Evolutionary conservation across 1,140 invertebrate genomes (phyloP).

Genomic region (Drosophila setifemur): DNA sequence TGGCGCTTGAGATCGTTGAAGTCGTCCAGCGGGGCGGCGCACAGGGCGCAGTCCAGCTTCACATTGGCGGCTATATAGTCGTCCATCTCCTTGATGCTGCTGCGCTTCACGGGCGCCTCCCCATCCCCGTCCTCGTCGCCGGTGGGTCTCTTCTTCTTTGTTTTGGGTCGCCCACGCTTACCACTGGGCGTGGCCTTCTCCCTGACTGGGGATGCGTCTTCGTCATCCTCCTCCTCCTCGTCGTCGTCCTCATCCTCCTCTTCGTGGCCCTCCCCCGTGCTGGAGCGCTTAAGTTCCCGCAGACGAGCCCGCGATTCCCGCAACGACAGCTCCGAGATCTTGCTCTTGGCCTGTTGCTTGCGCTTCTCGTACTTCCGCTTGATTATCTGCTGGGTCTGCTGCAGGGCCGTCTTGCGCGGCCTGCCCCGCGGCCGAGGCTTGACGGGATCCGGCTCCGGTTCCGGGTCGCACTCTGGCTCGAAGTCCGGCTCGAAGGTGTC

Average conservation of each 20-base stretch:
- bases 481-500: conserved; percentile 36
- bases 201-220: not conserved
- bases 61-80: conserved; percentile 70
- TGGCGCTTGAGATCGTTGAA: conserved; percentile 67
- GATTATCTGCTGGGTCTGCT: conserved; percentile 35
- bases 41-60: conserved; percentile 60
- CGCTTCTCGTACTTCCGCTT: conserved; percentile 36
- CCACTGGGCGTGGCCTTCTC: not conserved
- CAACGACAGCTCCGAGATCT: conserved; percentile 15
- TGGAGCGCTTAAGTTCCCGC: conserved; percentile 43
- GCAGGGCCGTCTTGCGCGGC: conserved; percentile 20
- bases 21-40: conserved; percentile 41
- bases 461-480: not conserved
- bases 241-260: conserved; percentile 1
- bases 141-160: conserved; percentile 6
- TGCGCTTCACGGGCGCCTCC: conserved; percentile 39
- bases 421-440: conserved; percentile 14
- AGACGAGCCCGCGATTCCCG: conserved; percentile 43
- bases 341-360: conserved; percentile 7
- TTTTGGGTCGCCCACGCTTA: conserved; percentile 52
- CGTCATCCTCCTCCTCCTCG: not conserved
- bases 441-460: conserved; percentile 6
- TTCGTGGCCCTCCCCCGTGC: not conserved
- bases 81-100: conserved; percentile 67
- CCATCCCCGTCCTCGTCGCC: not conserved